Evolutionary conservation across 2,113 vertebrate genomes (phyloP).

Genomic region (Candoia aspera): DNA sequence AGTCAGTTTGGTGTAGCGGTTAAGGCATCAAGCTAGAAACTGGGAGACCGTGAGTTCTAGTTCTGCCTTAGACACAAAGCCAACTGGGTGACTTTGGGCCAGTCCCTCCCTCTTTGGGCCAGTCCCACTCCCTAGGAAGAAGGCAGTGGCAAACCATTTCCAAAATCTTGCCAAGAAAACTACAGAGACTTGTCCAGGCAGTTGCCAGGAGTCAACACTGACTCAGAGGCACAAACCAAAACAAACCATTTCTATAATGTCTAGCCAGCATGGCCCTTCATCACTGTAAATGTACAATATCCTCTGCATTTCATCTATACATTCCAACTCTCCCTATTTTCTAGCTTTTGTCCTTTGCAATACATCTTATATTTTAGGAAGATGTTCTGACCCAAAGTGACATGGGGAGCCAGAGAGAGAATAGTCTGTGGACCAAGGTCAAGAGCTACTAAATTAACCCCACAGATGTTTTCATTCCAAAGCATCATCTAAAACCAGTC

Average conservation of each 20-base stretch:
- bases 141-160: not conserved
- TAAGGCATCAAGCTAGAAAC: not conserved
- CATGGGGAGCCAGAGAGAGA: not conserved
- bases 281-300: not conserved
- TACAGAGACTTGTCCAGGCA: not conserved
- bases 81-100: not conserved
- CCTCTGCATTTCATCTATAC: not conserved
- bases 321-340: not conserved
- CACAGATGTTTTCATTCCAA: not conserved
- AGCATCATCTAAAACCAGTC: not conserved
- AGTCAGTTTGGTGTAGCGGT: not conserved
- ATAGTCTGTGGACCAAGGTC: not conserved
- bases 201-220: not conserved
- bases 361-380: not conserved
- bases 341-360: not conserved
- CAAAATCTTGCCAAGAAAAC: not conserved
- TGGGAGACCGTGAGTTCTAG: not conserved
- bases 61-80: too few relatives aligned
- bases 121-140: not conserved
- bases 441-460: not conserved
- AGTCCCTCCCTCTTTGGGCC: not conserved
- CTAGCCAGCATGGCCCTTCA: not conserved
- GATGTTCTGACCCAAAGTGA: not conserved
- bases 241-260: not conserved
- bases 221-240: not conserved